Evolutionary conservation across 2,888 invertebrate species (phyloP).

Genomic region (Aphodius sticticus): DNA sequence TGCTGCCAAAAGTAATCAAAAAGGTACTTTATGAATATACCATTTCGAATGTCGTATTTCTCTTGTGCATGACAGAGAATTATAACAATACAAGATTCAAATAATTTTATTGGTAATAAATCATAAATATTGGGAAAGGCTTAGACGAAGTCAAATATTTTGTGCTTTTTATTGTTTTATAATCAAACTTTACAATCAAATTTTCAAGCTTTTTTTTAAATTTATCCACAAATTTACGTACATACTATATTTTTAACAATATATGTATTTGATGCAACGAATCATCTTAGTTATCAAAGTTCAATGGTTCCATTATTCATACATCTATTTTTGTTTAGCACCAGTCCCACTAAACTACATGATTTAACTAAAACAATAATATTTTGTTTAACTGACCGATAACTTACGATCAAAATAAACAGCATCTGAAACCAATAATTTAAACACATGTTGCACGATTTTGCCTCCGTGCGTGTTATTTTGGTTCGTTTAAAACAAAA

Average conservation of each 20-base stretch:
- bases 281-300: too few relatives aligned
- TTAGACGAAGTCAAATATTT: background rate
- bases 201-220: too few relatives aligned
- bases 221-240: too few relatives aligned
- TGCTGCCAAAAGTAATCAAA: background rate
- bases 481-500: background rate
- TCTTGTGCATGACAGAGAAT: too few relatives aligned
- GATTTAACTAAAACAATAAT: background rate
- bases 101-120: background rate
- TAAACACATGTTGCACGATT: background rate
- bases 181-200: too few relatives aligned
- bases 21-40: background rate
- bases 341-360: background rate
- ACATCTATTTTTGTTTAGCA: background rate
- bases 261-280: too few relatives aligned
- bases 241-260: too few relatives aligned
- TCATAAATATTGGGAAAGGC: background rate
- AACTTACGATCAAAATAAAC: background rate
- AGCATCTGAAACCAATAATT: background rate
- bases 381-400: background rate
- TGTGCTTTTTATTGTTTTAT: background rate
- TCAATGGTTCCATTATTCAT: background rate
- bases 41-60: background rate
- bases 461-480: background rate
- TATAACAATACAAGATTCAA: too few relatives aligned